Percentiles rank a stretch among this genome's conserved stretches.
Evolutionary conservation across 2,113 vertebrate species (phyloP).

Genomic region (Mobula hypostoma): DNA sequence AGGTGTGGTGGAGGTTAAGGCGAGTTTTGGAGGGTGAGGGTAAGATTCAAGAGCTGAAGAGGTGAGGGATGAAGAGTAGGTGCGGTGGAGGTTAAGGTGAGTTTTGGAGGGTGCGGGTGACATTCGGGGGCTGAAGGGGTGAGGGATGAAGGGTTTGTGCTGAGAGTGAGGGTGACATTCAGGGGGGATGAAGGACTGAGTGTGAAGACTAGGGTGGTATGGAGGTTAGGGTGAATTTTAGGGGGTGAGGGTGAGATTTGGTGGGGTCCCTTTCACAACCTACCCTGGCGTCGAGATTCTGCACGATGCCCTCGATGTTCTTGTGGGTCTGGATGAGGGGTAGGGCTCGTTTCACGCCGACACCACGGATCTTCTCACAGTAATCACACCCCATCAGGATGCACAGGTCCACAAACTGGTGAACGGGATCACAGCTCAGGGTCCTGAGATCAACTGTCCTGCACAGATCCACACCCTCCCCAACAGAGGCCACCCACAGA

Average conservation of each 20-base stretch:
- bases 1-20: too few species aligned
- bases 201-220: too few species aligned
- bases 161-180: too few species aligned
- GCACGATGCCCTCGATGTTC: slow-evolving; percentile 60
- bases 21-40: too few species aligned
- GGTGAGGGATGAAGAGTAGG: neutral
- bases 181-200: neutral
- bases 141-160: too few species aligned
- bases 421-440: neutral
- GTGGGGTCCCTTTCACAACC: neutral
- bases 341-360: slow-evolving; percentile 64
- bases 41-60: too few species aligned
- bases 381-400: slow-evolving; percentile 75
- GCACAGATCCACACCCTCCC: too few species aligned
- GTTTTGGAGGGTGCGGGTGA: neutral
- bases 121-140: neutral
- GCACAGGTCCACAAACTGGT: slow-evolving; percentile 71
- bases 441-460: too few species aligned
- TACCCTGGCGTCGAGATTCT: slow-evolving; percentile 58
- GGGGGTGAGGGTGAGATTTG: neutral
- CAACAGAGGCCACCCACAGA: too few species aligned
- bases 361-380: slow-evolving; percentile 59
- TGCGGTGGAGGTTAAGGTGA: neutral
- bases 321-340: slow-evolving; percentile 60
- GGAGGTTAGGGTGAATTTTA: too few species aligned